Evolutionary conservation across 1,140 invertebrate species (phyloP), one percentile per base, ranked within the genome.

Genomic region (Dolichoris vasculosae): DNA sequence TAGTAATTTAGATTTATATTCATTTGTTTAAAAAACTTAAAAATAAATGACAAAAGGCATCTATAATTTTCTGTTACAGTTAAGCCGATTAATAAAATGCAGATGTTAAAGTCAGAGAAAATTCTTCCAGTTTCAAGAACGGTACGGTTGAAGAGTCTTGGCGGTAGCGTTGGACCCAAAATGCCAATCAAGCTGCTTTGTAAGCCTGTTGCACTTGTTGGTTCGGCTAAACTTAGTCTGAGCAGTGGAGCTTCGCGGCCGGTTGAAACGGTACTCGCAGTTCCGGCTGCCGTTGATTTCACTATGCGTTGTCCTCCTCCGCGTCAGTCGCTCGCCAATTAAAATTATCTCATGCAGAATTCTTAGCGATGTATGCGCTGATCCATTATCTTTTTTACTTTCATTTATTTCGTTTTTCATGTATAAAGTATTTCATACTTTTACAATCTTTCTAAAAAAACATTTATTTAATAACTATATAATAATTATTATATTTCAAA

Each of bases 291-390:
- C 77, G 91, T 91, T 55, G 93, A 93, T 82, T 92, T 93, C 77
- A 90, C 92, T 83, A 91, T 93, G 84, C 92, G 92, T 87, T 89
- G 92, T 86, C 89, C 90, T 85, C 90, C 92, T 89, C 86, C 40
- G 83, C 87, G 26, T 77, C 93, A 92, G 88, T 91, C 91, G 86
- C 85, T 92, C 85, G 91, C 89, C 82, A 94, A 94, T 93, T 94
- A 93, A 94, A 92, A 90, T 91, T 90, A 89, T 86, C 89, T 73
- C 11, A 40, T 71, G 30, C 48, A 17, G 23, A 51, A 59, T 17
- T 75, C 35, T 23, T 32, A 43, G 32, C 46, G 46, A 71, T 82
- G 38, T 20, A 30, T 43, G 64, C 69, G 73, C 43, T 23, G 30
- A n/a, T 43, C 17, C n/a, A 48, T n/a, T 64, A 73, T 55, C 4